Conservation (phyloP, 2,888 invertebrate genomes). For the Rutpela maculata region DNA sequence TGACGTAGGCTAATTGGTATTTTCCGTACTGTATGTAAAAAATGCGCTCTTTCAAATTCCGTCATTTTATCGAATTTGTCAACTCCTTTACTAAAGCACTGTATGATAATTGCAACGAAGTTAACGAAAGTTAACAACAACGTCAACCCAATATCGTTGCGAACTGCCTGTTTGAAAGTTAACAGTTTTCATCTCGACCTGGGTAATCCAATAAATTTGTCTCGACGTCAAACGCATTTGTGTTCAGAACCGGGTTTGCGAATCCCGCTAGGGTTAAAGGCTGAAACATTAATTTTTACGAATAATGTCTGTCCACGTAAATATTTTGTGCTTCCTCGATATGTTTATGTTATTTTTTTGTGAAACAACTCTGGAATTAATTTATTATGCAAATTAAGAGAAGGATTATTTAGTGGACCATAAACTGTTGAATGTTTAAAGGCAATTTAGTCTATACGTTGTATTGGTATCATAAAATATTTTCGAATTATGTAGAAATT, state of each 20-base stretch:
- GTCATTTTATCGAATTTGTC: no score
- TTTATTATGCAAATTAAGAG: not conserved
- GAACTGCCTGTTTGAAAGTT: constrained; percentile 26
- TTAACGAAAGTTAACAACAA: not conserved
- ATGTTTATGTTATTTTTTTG: not conserved
- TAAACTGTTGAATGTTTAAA: not conserved
- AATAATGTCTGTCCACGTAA: constrained; percentile 7
- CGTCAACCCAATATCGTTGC: constrained; percentile 18
- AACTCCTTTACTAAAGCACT: no score
- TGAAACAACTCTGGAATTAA: not conserved
- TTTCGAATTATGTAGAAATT: no score
- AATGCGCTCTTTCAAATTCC: no score
- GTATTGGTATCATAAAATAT: no score
- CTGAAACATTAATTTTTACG: constrained; percentile 23
- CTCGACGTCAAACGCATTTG: constrained; percentile 36
- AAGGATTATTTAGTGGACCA: not conserved
- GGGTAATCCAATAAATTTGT: constrained; percentile 39
- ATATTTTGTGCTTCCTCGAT: constrained; percentile 16
- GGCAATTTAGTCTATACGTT: not conserved
- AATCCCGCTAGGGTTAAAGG: constrained; percentile 38
- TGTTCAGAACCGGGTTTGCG: constrained; percentile 31
- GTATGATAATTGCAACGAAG: not conserved
- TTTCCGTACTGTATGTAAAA: no score
- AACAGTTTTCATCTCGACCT: constrained; percentile 35
- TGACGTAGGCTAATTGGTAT: no score